Base-by-base conservation (phyloP, 2,888 invertebrate genomes). In the Hemithea aestivaria region DNA sequence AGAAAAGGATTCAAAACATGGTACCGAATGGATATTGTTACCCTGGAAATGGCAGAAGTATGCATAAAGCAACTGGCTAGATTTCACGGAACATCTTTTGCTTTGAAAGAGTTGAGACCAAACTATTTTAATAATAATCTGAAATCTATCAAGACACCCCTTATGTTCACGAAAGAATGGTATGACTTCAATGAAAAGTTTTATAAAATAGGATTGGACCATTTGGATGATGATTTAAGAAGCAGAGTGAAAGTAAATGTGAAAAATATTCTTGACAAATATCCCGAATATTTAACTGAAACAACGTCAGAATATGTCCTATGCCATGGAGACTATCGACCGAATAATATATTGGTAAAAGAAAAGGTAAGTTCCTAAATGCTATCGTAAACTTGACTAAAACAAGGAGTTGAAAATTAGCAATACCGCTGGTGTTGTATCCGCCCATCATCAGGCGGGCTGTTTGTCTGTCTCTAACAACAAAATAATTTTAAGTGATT, bases 281-380 rank as follows among this genome's bases (percentile, higher is more conserved):
- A 53, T 43, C 29, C 30, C 1, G 42, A 50, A 6, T 62, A 67
- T 39, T 43, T 53, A 7, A 43, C 41, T n/a, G 65, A 66, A 1
- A 44, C 48, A 10, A 38, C 1, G 21, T 55, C n/a, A 40, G 55
- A 7, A 20, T 32, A 30, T 8, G 69, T 67, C 34, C 32, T 79
- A 3, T 66, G 70, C 27, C 80, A 81, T 43, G 79, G 80, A 1
- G 80, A 81, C 52, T 82, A 63, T 35, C 70, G 67, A 40, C 56
- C 66, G n/a, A 73, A 66, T 34, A 81, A 82, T 51, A 58, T 80
- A 10, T 44, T 82, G 53, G 30, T 53, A 6, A 73, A 66, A 49
- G 58, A 67, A 46, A 32, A 22, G 9, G 80, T 81, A 58, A 67
- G 73, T 66, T 4, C 3, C 7, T 24, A 5, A 3, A 25, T 6